These are phyloP conservation scores for Zoanthus sociatus DNA, from an alignment of 92 coral and sea anemone species.

Conservation along the genomic window DNA sequence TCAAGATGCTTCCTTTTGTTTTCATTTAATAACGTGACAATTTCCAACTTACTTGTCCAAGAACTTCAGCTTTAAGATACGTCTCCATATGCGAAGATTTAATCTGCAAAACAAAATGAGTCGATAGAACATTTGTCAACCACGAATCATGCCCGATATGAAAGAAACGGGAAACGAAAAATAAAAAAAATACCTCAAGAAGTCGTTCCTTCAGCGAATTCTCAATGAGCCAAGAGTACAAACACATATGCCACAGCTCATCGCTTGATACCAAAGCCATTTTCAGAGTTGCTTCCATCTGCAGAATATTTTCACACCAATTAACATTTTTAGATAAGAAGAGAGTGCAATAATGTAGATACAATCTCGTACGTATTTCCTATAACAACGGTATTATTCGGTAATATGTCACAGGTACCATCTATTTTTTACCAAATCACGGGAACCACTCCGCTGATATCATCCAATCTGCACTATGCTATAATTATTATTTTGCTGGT, in stretches of 20 bases:
- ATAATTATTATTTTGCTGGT: too few species aligned
- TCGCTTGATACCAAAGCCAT: conserved; percentile 84
- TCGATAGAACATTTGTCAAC: not conserved
- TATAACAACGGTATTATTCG: too few species aligned
- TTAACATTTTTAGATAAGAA: not conserved
- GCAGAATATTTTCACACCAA: not conserved
- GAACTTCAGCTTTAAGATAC: conserved; percentile 72
- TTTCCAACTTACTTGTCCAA: conserved; percentile 53
- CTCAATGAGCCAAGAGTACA: conserved; percentile 96
- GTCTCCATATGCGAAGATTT: conserved; percentile 77
- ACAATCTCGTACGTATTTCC: not conserved
- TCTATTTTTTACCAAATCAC: too few species aligned
- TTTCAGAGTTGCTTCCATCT: conserved; percentile 89
- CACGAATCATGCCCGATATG: not conserved
- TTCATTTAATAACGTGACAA: too few species aligned
- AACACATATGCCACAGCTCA: conserved; percentile 89
- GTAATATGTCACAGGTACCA: too few species aligned
- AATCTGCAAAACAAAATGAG: conserved; percentile 55
- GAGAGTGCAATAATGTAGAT: not conserved
- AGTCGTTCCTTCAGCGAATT: conserved; percentile 88
- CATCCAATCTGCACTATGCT: too few species aligned
- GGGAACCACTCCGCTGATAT: too few species aligned
- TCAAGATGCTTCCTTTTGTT: too few species aligned
- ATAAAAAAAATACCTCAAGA: conserved; percentile 73
- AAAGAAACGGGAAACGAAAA: too few species aligned